A percentile compares a stretch with the other conserved stretches of the same genome.
Evolutionary conservation across 2,113 vertebrate species (phyloP).

Genomic region (Pluvialis apricaria): DNA sequence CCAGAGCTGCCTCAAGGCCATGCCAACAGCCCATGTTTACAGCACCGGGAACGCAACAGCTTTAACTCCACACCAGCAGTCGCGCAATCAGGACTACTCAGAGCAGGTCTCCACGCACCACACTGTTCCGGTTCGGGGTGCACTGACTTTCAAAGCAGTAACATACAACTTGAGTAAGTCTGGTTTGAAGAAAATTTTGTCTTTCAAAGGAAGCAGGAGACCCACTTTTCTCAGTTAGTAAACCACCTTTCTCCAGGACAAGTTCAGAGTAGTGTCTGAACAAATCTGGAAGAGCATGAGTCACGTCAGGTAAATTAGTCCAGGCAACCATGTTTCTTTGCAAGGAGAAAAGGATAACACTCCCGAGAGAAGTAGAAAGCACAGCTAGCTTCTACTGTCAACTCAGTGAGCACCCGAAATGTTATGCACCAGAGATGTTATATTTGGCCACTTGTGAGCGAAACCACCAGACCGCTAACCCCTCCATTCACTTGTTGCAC

Average conservation of each 20-base stretch:
- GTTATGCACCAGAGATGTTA: not conserved
- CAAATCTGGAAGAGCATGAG: not conserved
- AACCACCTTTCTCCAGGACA: not conserved
- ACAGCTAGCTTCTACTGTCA: not conserved
- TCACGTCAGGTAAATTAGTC: not conserved
- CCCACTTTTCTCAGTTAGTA: not conserved
- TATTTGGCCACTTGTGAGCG: not conserved
- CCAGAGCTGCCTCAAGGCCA: not conserved
- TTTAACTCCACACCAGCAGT: not conserved
- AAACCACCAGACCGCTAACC: not conserved
- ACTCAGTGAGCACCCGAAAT: not conserved
- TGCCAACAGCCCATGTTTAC: fast-evolving
- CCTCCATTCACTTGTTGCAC: not conserved
- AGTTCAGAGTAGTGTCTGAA: not conserved
- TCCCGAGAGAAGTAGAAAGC: not conserved
- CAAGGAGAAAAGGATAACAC: not conserved
- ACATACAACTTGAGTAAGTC: not conserved
- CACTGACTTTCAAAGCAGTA: not conserved
- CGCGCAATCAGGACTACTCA: fast-evolving
- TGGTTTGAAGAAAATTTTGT: not conserved
- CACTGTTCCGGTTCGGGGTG: fast-evolving
- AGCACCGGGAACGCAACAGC: not conserved
- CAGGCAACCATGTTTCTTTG: not conserved
- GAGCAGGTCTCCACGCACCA: not conserved
- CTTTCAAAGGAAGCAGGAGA: not conserved